A percentile compares a stretch with the other conserved stretches of the same genome.
These are phyloP conservation scores for Perithous albicinctus DNA, from an alignment of 2,888 invertebrate genomes.

Conservation along the genomic window DNA sequence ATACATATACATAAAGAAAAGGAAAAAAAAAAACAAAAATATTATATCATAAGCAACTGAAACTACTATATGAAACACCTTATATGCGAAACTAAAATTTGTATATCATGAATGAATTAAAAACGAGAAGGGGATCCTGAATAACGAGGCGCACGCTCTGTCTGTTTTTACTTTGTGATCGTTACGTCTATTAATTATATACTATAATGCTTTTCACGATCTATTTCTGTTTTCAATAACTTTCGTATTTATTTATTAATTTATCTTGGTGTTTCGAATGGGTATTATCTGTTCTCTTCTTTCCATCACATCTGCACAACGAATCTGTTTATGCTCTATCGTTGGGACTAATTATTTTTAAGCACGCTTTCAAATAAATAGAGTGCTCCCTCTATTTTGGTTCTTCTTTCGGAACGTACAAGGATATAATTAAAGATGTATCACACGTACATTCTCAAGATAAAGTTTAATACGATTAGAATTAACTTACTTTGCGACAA, in stretches of 20 bases:
- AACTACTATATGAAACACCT: conserved; percentile 80
- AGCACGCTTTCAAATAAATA: not conserved
- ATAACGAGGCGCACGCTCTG: conserved; percentile 68
- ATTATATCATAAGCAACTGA: conserved; percentile 79
- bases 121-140: conserved; percentile 79
- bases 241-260: not conserved
- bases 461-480: no score
- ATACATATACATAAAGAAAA: conserved; percentile 76
- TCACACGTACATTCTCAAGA: no score
- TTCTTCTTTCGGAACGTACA: not conserved
- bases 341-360: conserved; percentile 18
- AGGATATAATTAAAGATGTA: not conserved
- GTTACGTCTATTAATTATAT: conserved; percentile 5
- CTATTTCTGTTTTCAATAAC: not conserved
- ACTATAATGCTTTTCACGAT: not conserved
- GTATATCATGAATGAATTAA: conserved; percentile 84
- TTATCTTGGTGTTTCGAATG: conserved; percentile 9
- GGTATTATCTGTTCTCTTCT: conserved; percentile 14
- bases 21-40: conserved; percentile 62
- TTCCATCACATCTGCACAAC: conserved; percentile 20
- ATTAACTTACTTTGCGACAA: no score
- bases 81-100: conserved; percentile 83
- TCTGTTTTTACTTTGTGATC: conserved; percentile 46
- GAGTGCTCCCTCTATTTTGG: not conserved
- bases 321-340: conserved; percentile 12